phyloP scores from a whole-genome alignment of 2,797 vertebrate genomes.

The Halcyon badia region DNA sequence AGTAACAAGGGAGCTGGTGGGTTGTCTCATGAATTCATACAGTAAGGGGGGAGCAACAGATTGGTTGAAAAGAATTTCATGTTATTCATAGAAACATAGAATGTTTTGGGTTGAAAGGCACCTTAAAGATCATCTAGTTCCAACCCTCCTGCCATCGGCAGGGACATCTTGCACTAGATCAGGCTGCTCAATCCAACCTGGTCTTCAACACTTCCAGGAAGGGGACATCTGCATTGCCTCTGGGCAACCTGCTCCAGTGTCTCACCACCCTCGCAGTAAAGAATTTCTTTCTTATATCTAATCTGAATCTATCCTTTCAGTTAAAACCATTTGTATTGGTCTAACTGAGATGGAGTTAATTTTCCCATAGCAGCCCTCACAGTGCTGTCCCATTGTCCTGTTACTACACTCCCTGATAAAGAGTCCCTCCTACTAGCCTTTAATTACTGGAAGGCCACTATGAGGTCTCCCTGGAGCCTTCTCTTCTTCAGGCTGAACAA shows the following conservation, averaged over 20 bases:
- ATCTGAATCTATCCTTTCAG: neutral
- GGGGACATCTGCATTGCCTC: accelerated
- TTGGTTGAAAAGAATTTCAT: neutral
- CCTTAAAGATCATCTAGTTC: neutral
- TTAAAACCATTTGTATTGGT: neutral
- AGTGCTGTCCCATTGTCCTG: neutral
- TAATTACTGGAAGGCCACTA: neutral
- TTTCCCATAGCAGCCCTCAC: too few species aligned
- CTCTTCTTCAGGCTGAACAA: neutral
- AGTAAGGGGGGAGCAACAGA: neutral
- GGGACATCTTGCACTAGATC: too few species aligned
- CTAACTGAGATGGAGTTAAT: too few species aligned
- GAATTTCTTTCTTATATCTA: neutral
- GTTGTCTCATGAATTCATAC: neutral
- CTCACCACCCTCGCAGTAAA: neutral
- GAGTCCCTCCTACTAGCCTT: neutral
- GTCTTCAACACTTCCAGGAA: neutral
- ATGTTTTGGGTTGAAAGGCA: neutral
- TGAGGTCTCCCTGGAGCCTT: neutral
- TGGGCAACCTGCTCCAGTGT: accelerated
- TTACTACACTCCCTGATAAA: neutral
- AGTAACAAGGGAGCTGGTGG: neutral
- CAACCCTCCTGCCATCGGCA: neutral
- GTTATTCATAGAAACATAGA: neutral
- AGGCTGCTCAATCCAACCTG: neutral